phyloP scores from a whole-genome alignment of 2,888 invertebrate genomes.

The Apodemia duryi region DNA sequence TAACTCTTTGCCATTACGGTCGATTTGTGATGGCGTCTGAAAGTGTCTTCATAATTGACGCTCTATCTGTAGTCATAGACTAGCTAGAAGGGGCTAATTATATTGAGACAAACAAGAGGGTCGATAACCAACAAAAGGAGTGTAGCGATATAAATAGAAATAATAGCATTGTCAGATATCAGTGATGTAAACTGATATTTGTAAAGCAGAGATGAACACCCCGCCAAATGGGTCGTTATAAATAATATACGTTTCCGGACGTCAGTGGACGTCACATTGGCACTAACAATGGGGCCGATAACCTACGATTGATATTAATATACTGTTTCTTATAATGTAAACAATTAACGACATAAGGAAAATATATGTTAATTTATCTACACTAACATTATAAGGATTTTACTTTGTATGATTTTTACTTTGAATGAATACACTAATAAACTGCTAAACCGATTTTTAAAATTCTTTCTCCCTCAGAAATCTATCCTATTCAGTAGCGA shows the following conservation, averaged over 20 bases:
- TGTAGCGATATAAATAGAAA: not conserved
- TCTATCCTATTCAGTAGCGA: too few species aligned
- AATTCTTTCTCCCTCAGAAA: too few species aligned
- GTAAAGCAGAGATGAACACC: not conserved
- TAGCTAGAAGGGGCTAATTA: too few species aligned
- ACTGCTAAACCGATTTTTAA: too few species aligned
- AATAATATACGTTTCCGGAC: constrained; percentile 11
- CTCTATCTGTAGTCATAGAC: too few species aligned
- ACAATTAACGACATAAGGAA: not conserved
- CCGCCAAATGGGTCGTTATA: constrained; percentile 10
- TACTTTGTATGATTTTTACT: too few species aligned
- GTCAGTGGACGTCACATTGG: not conserved
- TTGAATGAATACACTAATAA: too few species aligned
- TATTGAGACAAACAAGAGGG: too few species aligned
- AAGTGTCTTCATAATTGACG: too few species aligned
- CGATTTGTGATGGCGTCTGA: too few species aligned
- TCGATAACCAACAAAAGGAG: not conserved
- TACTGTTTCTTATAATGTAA: not conserved
- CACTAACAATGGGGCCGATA: constrained; percentile 3
- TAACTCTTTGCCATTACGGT: too few species aligned
- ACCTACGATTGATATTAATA: not conserved
- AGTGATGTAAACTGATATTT: not conserved
- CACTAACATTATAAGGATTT: not conserved
- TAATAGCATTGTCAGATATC: not conserved
- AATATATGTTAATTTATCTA: not conserved